Conservation (phyloP, 2,888 invertebrate species). For the Xylota segnis region DNA sequence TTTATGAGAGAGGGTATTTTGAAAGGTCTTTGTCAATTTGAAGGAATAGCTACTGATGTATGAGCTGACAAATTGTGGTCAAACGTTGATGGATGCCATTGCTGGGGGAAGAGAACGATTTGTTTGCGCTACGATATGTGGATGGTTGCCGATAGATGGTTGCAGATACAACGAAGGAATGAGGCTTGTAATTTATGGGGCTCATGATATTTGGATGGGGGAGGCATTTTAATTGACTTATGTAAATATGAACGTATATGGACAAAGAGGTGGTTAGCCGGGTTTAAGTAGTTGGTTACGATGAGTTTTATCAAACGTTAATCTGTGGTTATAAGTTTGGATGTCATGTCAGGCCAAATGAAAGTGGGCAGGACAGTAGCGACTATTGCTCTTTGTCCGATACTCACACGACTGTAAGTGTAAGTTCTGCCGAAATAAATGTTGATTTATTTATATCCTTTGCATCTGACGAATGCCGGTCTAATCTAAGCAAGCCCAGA, state of each 20-base stretch:
- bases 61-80: slow-evolving; percentile 76
- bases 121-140: slow-evolving; percentile 2
- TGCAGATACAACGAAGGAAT: slow-evolving; percentile 35
- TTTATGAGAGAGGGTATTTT: slow-evolving; percentile 74
- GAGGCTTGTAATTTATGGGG: slow-evolving; percentile 33
- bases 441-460: too few species aligned
- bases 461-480: too few species aligned
- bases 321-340: not conserved
- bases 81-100: slow-evolving; percentile 67
- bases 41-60: slow-evolving; percentile 72
- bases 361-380: too few species aligned
- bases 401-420: too few species aligned
- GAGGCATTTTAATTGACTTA: slow-evolving; percentile 41
- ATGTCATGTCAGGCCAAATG: too few species aligned
- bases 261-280: slow-evolving; percentile 5
- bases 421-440: too few species aligned
- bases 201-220: slow-evolving; percentile 36
- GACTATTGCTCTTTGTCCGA: too few species aligned
- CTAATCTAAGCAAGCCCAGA: too few species aligned
- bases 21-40: slow-evolving; percentile 73
- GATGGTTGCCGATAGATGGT: slow-evolving; percentile 1
- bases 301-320: slow-evolving; percentile 6
- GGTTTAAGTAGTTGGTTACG: slow-evolving; percentile 7
- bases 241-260: slow-evolving; percentile 27
- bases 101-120: not conserved